Percentiles rank a stretch among this genome's conserved stretches.
Conservation (phyloP, 2,888 invertebrate genomes). For the Mantis religiosa region DNA sequence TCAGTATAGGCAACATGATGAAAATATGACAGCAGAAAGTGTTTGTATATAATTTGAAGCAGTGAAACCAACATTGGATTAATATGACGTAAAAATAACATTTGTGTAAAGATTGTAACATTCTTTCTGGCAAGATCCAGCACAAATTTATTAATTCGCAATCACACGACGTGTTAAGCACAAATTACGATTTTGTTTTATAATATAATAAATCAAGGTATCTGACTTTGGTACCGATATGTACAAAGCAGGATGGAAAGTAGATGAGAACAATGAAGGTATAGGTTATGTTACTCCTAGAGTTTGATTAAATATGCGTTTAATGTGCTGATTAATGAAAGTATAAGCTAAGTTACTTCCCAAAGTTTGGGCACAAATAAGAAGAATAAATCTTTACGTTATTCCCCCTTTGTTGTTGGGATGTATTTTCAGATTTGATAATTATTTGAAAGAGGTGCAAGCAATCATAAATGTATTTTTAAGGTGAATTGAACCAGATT, state of each 20-base stretch:
- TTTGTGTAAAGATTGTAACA: background rate
- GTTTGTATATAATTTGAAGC: no score
- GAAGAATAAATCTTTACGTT: no score
- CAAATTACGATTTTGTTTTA: background rate
- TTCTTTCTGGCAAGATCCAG: background rate
- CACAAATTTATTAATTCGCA: background rate
- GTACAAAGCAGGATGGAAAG: conserved; percentile 42
- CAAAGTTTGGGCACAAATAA: no score
- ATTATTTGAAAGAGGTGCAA: no score
- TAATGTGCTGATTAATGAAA: no score
- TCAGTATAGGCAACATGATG: no score
- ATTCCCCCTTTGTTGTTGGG: no score
- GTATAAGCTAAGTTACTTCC: no score
- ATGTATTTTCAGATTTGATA: background rate
- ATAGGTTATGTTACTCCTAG: conserved; percentile 27
- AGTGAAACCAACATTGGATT: background rate
- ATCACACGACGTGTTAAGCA: background rate
- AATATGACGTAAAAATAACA: background rate
- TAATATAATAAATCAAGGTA: no score
- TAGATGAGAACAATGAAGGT: conserved; percentile 43
- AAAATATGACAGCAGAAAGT: no score
- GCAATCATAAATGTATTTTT: no score
- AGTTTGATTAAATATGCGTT: background rate
- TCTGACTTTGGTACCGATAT: conserved; percentile 33
- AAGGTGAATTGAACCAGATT: no score